Conservation (phyloP, 2,113 vertebrate species). For the Gavialis gangeticus region DNA sequence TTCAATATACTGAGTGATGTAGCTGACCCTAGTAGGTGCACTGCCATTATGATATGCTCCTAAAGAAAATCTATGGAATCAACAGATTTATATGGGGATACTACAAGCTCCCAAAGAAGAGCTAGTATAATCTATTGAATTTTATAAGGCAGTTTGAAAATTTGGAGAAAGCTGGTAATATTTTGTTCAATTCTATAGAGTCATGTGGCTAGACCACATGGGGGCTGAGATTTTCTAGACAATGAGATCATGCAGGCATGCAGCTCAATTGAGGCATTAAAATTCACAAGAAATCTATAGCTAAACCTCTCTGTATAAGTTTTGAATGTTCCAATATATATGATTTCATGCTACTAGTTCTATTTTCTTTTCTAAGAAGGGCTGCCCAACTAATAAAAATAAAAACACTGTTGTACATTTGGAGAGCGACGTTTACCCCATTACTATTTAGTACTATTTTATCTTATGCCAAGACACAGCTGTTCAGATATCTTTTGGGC, state of each 20-base stretch:
- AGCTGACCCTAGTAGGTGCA: neutral
- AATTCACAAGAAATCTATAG: neutral
- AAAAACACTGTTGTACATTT: neutral
- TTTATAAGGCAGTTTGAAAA: neutral
- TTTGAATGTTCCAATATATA: neutral
- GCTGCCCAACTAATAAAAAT: neutral
- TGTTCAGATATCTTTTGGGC: neutral
- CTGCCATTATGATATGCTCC: neutral
- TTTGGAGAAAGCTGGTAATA: neutral
- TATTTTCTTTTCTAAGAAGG: neutral
- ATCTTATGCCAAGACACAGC: neutral
- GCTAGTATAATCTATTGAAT: neutral
- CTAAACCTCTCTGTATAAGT: neutral
- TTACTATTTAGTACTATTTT: neutral
- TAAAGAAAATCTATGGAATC: neutral
- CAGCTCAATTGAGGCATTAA: neutral
- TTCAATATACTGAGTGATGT: neutral
- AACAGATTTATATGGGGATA: neutral
- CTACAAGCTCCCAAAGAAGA: neutral
- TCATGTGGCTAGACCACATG: neutral
- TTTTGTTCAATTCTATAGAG: neutral
- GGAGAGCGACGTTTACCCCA: neutral
- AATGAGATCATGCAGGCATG: neutral
- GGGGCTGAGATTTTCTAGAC: neutral
- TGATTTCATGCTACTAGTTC: neutral